These are phyloP conservation scores for Syngnathus rostellatus DNA, from an alignment of 2,797 vertebrate species.

Conservation along the genomic window DNA sequence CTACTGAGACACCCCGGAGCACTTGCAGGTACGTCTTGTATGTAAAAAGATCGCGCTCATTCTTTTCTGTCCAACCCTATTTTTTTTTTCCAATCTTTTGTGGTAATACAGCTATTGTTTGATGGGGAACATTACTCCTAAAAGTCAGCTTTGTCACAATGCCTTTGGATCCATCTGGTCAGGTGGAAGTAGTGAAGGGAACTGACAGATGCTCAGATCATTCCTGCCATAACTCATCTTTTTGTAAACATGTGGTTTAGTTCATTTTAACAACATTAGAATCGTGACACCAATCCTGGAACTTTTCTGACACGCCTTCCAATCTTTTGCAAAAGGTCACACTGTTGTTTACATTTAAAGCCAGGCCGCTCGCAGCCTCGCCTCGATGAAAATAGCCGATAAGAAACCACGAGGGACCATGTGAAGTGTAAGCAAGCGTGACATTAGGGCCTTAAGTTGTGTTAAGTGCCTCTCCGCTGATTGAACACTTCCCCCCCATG, in stretches of 20 bases:
- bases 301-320: not conserved
- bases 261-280: too few relatives aligned
- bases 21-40: conserved; percentile 30
- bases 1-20: conserved; percentile 35
- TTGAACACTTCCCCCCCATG: conserved; percentile 43
- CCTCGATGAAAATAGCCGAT: conserved; percentile 39
- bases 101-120: conserved; percentile 76
- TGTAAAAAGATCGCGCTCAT: conserved; percentile 52
- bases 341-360: conserved; percentile 41
- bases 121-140: conserved; percentile 65
- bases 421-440: conserved; percentile 51
- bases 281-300: not conserved
- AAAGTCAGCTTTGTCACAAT: conserved; percentile 45
- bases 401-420: conserved; percentile 29
- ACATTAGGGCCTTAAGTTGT: conserved; percentile 40
- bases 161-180: too few relatives aligned
- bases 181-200: not conserved
- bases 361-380: conserved; percentile 31
- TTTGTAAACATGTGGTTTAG: too few relatives aligned
- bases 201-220: not conserved
- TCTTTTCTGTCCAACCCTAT: conserved; percentile 20
- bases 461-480: conserved; percentile 47
- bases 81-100: conserved; percentile 32
- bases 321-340: conserved; percentile 31
- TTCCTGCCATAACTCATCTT: too few relatives aligned